Percentiles rank a stretch among this genome's conserved stretches.
phyloP scores from a whole-genome alignment of 2,113 vertebrate genomes.

The Enhydra lutris region DNA sequence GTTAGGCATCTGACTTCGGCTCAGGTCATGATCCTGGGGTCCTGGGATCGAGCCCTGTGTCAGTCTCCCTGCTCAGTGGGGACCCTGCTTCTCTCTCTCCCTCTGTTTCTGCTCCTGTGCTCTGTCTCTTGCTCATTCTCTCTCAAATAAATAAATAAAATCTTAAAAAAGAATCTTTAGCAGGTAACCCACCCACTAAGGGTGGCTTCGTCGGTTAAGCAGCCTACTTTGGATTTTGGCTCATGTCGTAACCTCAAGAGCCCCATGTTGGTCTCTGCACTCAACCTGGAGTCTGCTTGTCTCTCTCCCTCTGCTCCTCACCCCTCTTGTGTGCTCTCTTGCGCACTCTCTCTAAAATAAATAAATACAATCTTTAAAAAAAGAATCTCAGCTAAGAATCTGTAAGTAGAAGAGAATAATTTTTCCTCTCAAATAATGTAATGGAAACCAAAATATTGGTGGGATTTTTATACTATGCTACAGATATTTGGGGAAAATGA shows the following conservation, averaged over 20 bases:
- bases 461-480: not conserved
- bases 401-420: not conserved
- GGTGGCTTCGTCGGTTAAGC: not conserved
- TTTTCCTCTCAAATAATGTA: not conserved
- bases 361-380: not conserved
- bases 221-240: not conserved
- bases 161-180: too few species aligned
- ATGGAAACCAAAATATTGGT: not conserved
- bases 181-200: not conserved
- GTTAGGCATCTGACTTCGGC: not conserved
- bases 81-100: too few species aligned
- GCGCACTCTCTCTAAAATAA: not conserved
- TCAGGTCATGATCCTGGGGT: not conserved
- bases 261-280: not conserved
- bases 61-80: too few species aligned
- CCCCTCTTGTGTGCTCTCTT: not conserved
- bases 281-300: not conserved
- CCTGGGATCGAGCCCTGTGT: too few species aligned
- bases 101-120: too few species aligned
- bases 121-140: too few species aligned
- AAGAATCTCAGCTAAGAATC: constrained; percentile 4
- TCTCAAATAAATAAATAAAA: too few species aligned
- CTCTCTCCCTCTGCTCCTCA: not conserved
- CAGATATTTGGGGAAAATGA: not conserved
- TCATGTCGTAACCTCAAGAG: not conserved